Evolutionary conservation across 2,888 invertebrate species (phyloP), one percentile per base, ranked within the genome.

Genomic region (Salpingus planirostris): DNA sequence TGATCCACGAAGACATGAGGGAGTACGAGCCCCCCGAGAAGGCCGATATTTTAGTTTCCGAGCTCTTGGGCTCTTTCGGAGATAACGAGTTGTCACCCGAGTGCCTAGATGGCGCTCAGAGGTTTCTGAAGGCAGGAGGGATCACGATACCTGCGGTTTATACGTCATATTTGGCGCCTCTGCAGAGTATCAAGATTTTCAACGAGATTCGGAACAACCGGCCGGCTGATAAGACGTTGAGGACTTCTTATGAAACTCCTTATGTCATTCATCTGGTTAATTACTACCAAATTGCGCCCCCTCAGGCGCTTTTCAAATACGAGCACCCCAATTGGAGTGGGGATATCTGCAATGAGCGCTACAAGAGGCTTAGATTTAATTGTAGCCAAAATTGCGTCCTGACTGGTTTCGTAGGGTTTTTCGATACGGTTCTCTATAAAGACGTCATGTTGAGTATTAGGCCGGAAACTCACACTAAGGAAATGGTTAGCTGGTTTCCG

Each of bases 11-110:
- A 34, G 93, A 93, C 61, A 93, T 93, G 92, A 71, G 93, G 38
- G 74, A 79, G 15, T 80, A 87, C 65, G 66, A 76, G 30, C 77
- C 89, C 1, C 76, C 85, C 0, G 86, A 89, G 47, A 80, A 85
- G 57, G 95, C 95, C 0, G 97, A 98, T 65, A 89, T 97, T 49
- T 70, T 97, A 29, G 86, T 98, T 13, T 96, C 96, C 0, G 98
- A 98, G 66, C 70, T 98, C 24, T 69, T 99, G 30, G 76, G 81
- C 0, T 96, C 96, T 2, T 98, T 98, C 71, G 95, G 95, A 11
- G 98, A 98, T 62, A 99, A 99, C 62, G 98, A 99, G 67, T 73
- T 99, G 7, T 93, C 95, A 0, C 98, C 98, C 0, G 98, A 99
- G 65, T 97, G 96, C 63, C 70, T 97, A 28, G 95, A 96, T 65